Evolutionary conservation across 2,113 vertebrate genomes (phyloP).

Genomic region (Trematomus loennbergii): DNA sequence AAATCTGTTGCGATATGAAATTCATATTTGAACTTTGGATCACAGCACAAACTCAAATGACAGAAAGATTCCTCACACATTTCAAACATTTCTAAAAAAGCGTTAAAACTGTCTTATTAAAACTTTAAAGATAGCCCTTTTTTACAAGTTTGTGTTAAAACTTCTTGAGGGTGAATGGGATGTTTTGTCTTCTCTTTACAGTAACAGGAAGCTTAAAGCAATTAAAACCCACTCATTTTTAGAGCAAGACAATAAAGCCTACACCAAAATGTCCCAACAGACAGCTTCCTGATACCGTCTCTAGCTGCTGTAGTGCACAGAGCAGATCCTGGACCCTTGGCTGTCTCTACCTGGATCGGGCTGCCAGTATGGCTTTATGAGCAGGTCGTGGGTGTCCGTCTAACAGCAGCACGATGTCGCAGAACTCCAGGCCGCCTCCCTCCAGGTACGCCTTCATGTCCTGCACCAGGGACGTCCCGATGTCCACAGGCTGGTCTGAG

Average conservation of each 20-base stretch:
- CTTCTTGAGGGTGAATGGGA: no score
- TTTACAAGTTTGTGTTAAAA: no score
- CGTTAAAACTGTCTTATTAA: no score
- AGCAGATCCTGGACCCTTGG: neutral
- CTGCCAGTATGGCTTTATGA: slow-evolving; percentile 96
- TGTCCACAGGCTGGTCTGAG: slow-evolving; percentile 95
- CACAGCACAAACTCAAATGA: no score
- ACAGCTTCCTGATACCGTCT: neutral
- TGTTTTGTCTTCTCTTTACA: no score
- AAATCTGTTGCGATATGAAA: no score
- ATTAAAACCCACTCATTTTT: neutral
- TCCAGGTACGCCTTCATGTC: slow-evolving; percentile 99
- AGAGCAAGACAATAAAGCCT: neutral
- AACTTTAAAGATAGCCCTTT: no score
- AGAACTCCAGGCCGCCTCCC: slow-evolving; percentile 95
- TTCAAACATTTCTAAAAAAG: no score
- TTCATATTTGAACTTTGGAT: no score
- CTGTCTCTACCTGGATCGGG: slow-evolving; percentile 90
- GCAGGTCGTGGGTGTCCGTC: slow-evolving; percentile 96
- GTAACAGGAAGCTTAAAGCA: no score
- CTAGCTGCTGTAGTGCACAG: neutral
- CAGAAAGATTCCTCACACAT: no score
- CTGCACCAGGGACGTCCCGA: slow-evolving; percentile 97
- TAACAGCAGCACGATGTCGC: slow-evolving; percentile 94
- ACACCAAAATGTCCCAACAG: neutral